These are phyloP conservation scores for Acrossocheilus fasciatus DNA, from an alignment of 2,797 vertebrate species.

Conservation along the genomic window DNA sequence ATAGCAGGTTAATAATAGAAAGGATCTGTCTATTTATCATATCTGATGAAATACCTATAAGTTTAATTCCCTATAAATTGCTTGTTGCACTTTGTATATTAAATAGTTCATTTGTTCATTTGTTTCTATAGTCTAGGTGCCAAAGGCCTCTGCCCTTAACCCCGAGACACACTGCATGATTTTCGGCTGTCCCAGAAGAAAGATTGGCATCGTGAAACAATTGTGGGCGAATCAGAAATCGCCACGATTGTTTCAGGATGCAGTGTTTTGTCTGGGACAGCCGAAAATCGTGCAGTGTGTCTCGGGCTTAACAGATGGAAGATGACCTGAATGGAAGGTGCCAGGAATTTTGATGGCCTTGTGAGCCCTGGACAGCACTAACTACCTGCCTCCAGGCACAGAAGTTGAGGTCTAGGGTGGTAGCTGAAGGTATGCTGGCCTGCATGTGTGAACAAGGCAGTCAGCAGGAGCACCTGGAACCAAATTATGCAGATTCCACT, in stretches of 20 bases:
- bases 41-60: not conserved
- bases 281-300: too few relatives aligned
- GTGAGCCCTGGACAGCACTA: conserved; percentile 42
- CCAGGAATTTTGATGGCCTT: conserved; percentile 49
- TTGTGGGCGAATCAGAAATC: too few relatives aligned
- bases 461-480: conserved; percentile 53
- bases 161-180: too few relatives aligned
- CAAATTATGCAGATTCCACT: conserved; percentile 51
- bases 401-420: conserved; percentile 1
- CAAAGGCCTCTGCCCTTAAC: not conserved
- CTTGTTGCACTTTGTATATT: not conserved
- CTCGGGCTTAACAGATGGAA: not conserved
- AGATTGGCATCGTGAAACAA: too few relatives aligned
- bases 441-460: conserved; percentile 61
- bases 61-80: not conserved
- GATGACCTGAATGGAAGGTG: conserved; percentile 34
- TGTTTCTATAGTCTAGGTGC: not conserved
- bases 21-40: not conserved
- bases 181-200: too few relatives aligned
- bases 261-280: too few relatives aligned
- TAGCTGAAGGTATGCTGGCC: conserved; percentile 54
- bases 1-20: not conserved
- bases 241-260: too few relatives aligned
- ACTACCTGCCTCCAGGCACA: conserved; percentile 40
- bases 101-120: not conserved